These are phyloP conservation scores for Volucella bombylans DNA, from an alignment of 2,888 invertebrate species.

Conservation along the genomic window DNA sequence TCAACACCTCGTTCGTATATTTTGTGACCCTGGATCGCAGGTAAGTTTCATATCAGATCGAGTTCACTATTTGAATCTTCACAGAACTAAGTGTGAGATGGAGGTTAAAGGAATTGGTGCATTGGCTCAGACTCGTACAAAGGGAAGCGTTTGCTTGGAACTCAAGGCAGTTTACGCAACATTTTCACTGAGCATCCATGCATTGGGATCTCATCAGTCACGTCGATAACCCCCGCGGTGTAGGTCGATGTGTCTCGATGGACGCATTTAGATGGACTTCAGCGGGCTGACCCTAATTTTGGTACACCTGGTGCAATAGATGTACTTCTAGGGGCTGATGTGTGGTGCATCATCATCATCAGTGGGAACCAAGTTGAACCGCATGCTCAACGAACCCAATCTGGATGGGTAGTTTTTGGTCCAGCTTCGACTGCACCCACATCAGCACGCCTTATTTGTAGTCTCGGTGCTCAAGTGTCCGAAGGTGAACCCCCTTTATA, in stretches of 20 bases:
- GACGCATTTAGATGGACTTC: constrained; percentile 6
- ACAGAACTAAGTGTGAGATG: constrained; percentile 34
- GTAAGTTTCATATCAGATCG: constrained; percentile 48
- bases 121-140: constrained; percentile 6
- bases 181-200: constrained; percentile 1
- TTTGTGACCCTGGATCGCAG: constrained; percentile 52
- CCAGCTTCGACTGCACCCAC: no score
- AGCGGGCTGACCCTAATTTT: not conserved
- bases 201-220: constrained; percentile 12
- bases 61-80: constrained; percentile 36
- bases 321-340: no score
- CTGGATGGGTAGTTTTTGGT: no score
- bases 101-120: constrained; percentile 55
- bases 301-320: no score
- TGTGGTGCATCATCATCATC: no score
- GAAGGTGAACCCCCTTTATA: no score
- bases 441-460: no score
- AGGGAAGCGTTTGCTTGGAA: constrained; percentile 32
- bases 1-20: constrained; percentile 1
- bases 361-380: fast-evolving
- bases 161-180: not conserved
- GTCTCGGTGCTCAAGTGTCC: no score
- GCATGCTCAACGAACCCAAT: no score
- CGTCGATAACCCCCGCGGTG: no score
- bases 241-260: no score